Evolutionary conservation across 1,140 invertebrate species (phyloP), one percentile per base, ranked within the genome.

Genomic region (Apocrypta bakeri): DNA sequence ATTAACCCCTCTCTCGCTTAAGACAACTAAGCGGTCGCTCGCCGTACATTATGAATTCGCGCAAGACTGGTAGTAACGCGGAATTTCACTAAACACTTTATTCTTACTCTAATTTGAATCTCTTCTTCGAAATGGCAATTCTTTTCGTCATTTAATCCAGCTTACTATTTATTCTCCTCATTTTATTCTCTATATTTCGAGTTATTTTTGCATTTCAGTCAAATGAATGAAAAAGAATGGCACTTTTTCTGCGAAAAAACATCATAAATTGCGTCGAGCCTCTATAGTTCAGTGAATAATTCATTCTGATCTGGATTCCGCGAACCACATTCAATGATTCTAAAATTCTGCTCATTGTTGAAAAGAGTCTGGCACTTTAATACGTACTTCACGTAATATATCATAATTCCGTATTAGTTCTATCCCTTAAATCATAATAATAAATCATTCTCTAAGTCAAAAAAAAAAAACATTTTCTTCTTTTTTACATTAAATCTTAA

Each of bases 221-320:
- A 4, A 48, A 14, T 42, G 4, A 42, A 42, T 42, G 40, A 56
- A 56, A 56, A 21, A 56, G 21, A 21, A 48, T 48, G 21, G 42
- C 42, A 17, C 56, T 76, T 33, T 74, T 75, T 56, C 63, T 21
- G 24, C 21, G 27, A 56, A 48, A 63, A 76, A 63, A 63, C 29
- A 29, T 24, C 2, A 76, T 76, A 63, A 76, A 76, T 48, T 63
- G 61, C n/a, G n/a, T n/a, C n/a, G 1, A 33, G 31, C 33, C 29
- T 76, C 27, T n/a, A n/a, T 76, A 48, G n/a, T 29, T 27, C 8
- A 29, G 25, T 63, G 42, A 25, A 33, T 12, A 61, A 29, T 42
- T 61, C 21, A 29, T 31, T 17, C 56, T 9, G 21, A 31, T 21
- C 8, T 17, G 42, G 1, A 48, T 48, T 48, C 42, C 42, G 14